A percentile compares a stretch with the other conserved stretches of the same genome.
Evolutionary conservation across 2,113 vertebrate species (phyloP).

Genomic region (Myotis lucifugus): DNA sequence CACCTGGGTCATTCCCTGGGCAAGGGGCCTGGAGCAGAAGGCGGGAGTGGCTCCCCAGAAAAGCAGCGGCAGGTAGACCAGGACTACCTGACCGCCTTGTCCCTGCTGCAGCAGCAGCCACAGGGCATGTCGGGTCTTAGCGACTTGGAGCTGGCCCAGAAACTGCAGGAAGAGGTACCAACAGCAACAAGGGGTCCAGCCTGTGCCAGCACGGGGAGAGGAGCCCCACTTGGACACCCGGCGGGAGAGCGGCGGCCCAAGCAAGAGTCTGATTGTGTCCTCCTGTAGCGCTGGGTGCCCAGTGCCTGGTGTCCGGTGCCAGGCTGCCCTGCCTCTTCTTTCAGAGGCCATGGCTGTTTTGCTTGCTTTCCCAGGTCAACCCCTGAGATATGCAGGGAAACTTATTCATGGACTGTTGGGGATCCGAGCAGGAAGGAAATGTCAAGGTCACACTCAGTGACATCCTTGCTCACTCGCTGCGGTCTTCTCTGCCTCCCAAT

Average conservation of each 20-base stretch:
- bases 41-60: slow-evolving; percentile 37
- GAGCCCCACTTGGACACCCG: slow-evolving; percentile 72
- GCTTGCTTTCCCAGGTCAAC: neutral
- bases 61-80: slow-evolving; percentile 93
- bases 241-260: slow-evolving; percentile 83
- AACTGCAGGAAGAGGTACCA: slow-evolving; percentile 95
- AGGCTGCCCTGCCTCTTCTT: neutral
- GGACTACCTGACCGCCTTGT: slow-evolving; percentile 95
- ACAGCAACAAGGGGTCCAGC: slow-evolving; percentile 83
- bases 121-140: slow-evolving; percentile 84
- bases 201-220: slow-evolving; percentile 71
- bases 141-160: slow-evolving; percentile 93
- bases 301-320: neutral
- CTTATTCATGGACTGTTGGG: neutral
- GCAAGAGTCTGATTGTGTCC: slow-evolving; percentile 87
- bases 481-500: neutral
- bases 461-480: neutral
- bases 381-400: neutral
- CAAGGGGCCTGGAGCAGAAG: slow-evolving; percentile 41
- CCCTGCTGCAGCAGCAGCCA: slow-evolving; percentile 89
- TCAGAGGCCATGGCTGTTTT: neutral
- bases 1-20: slow-evolving; percentile 88
- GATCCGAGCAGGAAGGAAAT: neutral
- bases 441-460: neutral
- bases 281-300: slow-evolving; percentile 64